Evolutionary conservation across 2,113 vertebrate genomes (phyloP).

Genomic region (Thunnus thynnus): DNA sequence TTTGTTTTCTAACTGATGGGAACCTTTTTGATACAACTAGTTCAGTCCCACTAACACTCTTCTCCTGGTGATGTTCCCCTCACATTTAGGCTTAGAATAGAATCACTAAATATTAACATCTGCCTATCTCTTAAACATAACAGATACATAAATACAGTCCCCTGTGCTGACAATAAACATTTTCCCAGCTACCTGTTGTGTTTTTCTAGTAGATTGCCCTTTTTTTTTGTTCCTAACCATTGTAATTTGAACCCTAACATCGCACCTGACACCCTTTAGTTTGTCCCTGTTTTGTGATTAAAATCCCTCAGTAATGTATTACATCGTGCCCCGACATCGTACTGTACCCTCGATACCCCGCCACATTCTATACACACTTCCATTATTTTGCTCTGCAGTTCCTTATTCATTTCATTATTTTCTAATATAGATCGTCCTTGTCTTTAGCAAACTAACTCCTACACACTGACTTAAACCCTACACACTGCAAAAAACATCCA

Average conservation of each 20-base stretch:
- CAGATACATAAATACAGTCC: constrained; percentile 30
- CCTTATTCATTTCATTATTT: constrained; percentile 58
- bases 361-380: constrained; percentile 38
- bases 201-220: constrained; percentile 51
- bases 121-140: constrained; percentile 47
- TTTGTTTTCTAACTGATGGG: constrained; percentile 24
- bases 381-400: constrained; percentile 52
- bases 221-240: constrained; percentile 56
- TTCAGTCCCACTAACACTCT: constrained; percentile 57
- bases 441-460: constrained; percentile 57
- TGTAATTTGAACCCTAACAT: constrained; percentile 51
- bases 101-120: constrained; percentile 49
- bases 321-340: constrained; percentile 55
- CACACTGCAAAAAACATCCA: constrained; percentile 75
- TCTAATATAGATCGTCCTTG: constrained; percentile 39
- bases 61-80: constrained; percentile 36
- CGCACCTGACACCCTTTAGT: constrained; percentile 44
- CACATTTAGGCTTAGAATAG: constrained; percentile 18
- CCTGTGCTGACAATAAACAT: constrained; percentile 32
- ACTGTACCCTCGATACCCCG: constrained; percentile 31
- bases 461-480: constrained; percentile 44
- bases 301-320: constrained; percentile 42
- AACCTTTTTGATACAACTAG: constrained; percentile 16
- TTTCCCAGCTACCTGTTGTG: constrained; percentile 51
- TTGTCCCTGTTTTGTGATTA: constrained; percentile 63